A percentile compares a stretch with the other conserved stretches of the same genome.
Evolutionary conservation across 53 echinoderm and acorn worm species (phyloP).

Genomic region (Zoroaster sp.): DNA sequence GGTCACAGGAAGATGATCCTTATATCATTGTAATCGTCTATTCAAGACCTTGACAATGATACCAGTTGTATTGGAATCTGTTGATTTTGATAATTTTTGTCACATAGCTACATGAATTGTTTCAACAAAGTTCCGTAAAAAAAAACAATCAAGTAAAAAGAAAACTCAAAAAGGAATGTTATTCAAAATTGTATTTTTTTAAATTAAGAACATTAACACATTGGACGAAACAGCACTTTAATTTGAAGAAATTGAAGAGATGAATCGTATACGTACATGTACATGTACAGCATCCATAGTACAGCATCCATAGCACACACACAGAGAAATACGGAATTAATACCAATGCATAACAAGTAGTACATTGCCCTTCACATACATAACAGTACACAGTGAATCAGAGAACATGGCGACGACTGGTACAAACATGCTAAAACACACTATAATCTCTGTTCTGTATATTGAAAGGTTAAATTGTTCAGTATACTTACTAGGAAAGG

Average conservation of each 20-base stretch:
- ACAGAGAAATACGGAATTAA: too few species aligned
- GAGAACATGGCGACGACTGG: background rate
- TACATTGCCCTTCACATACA: background rate
- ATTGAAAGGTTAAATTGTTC: background rate
- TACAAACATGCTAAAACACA: constrained; percentile 12
- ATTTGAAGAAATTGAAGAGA: background rate
- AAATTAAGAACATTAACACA: too few species aligned
- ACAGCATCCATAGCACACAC: background rate
- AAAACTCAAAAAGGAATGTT: background rate
- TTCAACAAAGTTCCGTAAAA: too few species aligned
- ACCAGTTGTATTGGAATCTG: too few species aligned
- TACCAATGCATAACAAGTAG: background rate
- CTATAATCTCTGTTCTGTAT: background rate
- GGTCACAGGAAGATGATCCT: too few species aligned
- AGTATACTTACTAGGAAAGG: constrained; percentile 6
- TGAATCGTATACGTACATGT: background rate
- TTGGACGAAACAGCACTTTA: background rate
- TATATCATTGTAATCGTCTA: too few species aligned
- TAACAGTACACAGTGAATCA: background rate
- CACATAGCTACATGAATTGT: too few species aligned
- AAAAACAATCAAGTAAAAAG: background rate
- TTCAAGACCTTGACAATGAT: too few species aligned
- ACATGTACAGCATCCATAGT: background rate
- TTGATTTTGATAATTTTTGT: too few species aligned
- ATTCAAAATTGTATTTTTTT: too few species aligned